phyloP scores from a whole-genome alignment of 2,888 invertebrate genomes.

The Cryptosula pallasiana region DNA sequence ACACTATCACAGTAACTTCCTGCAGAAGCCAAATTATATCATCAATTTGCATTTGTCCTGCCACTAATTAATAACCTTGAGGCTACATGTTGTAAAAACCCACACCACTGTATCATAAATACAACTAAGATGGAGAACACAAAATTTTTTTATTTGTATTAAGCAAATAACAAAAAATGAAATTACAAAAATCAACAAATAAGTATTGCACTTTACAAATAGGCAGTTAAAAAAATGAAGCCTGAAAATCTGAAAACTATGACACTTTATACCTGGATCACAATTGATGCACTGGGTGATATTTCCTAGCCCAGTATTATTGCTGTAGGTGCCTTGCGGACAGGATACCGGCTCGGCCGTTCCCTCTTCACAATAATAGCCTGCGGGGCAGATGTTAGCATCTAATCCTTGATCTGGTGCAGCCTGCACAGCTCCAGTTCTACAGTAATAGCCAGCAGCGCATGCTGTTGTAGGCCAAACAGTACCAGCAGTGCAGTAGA shows the following conservation, averaged over 20 bases:
- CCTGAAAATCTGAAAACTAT: too few species aligned
- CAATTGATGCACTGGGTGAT: conserved; percentile 40
- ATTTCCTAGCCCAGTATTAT: conserved; percentile 38
- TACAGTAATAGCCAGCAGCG: conserved; percentile 41
- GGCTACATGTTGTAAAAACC: too few species aligned
- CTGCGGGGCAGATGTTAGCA: conserved; percentile 45
- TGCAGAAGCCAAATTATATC: too few species aligned
- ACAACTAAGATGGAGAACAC: too few species aligned
- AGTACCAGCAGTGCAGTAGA: conserved; percentile 42
- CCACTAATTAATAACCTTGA: too few species aligned
- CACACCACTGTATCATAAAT: neutral
- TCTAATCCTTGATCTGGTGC: conserved; percentile 38
- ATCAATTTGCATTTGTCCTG: too few species aligned
- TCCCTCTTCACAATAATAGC: conserved; percentile 45
- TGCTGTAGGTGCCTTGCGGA: conserved; percentile 43
- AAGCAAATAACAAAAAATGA: too few species aligned
- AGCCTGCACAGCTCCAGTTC: conserved; percentile 37
- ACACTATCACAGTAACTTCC: conserved; percentile 42
- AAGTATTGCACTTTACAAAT: too few species aligned
- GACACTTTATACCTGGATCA: conserved; percentile 41
- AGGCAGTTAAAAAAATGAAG: too few species aligned
- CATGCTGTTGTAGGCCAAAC: conserved; percentile 38
- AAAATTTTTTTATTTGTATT: too few species aligned
- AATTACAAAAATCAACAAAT: too few species aligned
- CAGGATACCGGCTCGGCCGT: conserved; percentile 41